Evolutionary conservation across 2,888 invertebrate species (phyloP), one percentile per base, ranked within the genome.

Genomic region (Drosophila pegasa): DNA sequence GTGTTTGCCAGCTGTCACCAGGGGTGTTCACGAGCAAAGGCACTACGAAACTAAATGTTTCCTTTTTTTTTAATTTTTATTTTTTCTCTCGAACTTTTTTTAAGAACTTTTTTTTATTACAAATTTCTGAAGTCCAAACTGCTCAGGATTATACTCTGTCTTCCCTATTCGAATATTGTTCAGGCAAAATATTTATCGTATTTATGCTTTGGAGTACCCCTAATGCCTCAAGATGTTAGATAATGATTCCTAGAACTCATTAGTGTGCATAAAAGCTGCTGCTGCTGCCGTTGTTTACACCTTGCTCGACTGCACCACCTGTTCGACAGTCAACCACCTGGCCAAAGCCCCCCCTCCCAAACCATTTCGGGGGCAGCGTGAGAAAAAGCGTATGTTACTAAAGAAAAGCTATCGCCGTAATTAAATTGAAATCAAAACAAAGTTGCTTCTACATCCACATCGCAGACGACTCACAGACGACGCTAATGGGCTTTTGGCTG

Each of bases 161-260:
- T n/a, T n/a, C n/a, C n/a, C n/a, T n/a, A n/a, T n/a, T n/a, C n/a
- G n/a, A n/a, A n/a, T n/a, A n/a, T n/a, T n/a, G n/a, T n/a, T n/a
- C n/a, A n/a, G n/a, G n/a, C n/a, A n/a, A n/a, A 14, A 22, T 41
- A 41, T 22, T 41, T 22, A 22, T 9, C 1, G 22, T 22, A 25
- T 7, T 1, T 8, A 14, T 41, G 8, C 14, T 3, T 3, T 8
- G 3, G 84, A 59, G 10, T 61, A 35, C 62, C 82, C 77, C 61
- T 56, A 64, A 22, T 51, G 33, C 27, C 12, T 25, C 5, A n/a
- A 47, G 72, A 72, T 75, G 63, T 29, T 22, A 64, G 71, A 55
- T 50, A 75, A 69, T 59, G 40, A 59, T 75, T 64, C 86, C 43
- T 2, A 14, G 66, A 59, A 59, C 78, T 82, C 81, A 82, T 82